Percentiles rank a stretch among this genome's conserved stretches.
These are phyloP conservation scores for Balanococcus diminutus DNA, from an alignment of 2,888 invertebrate genomes.

Conservation along the genomic window DNA sequence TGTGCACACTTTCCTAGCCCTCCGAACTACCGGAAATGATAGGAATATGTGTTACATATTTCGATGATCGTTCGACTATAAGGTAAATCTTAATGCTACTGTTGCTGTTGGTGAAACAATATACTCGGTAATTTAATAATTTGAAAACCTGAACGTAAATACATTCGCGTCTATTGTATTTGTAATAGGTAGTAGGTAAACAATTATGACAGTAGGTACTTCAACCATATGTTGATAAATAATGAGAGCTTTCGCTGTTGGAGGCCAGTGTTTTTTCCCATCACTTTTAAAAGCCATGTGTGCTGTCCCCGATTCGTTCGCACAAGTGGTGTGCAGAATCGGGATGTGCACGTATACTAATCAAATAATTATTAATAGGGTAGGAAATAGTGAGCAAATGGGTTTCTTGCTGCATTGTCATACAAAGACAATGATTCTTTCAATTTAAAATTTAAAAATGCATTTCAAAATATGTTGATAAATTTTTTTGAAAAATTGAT, in stretches of 20 bases:
- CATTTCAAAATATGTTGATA: too few relatives aligned
- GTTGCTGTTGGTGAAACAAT: background rate
- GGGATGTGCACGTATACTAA: background rate
- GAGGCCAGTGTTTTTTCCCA: conserved; percentile 29
- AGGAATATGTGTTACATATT: background rate
- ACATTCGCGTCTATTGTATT: conserved; percentile 14
- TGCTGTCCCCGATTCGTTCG: background rate
- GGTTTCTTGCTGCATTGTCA: too few relatives aligned
- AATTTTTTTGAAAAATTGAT: too few relatives aligned
- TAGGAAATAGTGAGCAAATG: too few relatives aligned
- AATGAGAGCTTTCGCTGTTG: conserved; percentile 31
- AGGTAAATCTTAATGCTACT: background rate
- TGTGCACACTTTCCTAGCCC: background rate
- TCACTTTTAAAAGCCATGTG: conserved; percentile 30
- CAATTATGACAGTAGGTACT: conserved; percentile 25
- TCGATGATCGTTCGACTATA: background rate
- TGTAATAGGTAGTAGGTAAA: conserved; percentile 10
- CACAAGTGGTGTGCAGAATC: background rate
- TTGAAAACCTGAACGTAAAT: background rate
- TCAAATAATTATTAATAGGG: background rate
- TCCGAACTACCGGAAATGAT: background rate
- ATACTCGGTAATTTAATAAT: conserved; percentile 14
- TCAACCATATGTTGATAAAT: conserved; percentile 36
- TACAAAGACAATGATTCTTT: too few relatives aligned
- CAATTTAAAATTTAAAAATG: too few relatives aligned